Percentiles rank a stretch among this genome's conserved stretches.
Evolutionary conservation across 2,888 invertebrate genomes (phyloP).

Genomic region (Allygus modestus): DNA sequence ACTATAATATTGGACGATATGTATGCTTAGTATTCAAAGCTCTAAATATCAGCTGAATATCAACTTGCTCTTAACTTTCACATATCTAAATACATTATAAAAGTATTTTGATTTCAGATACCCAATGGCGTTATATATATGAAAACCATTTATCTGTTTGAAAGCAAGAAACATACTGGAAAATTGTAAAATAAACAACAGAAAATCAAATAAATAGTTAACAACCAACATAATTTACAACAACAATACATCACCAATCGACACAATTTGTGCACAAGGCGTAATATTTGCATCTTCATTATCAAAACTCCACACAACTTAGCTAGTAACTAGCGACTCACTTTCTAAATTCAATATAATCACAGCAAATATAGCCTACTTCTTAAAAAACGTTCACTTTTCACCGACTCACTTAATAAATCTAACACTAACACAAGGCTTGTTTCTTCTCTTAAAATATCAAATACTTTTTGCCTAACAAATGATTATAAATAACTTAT

Average conservation of each 20-base stretch:
- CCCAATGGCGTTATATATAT: too few relatives aligned
- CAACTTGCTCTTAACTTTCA: neutral
- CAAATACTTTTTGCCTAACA: too few relatives aligned
- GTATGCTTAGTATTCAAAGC: conserved; percentile 1
- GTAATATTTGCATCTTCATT: too few relatives aligned
- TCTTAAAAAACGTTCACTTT: neutral
- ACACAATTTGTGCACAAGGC: neutral
- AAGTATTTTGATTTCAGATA: too few relatives aligned
- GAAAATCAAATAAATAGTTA: neutral
- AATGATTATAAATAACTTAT: too few relatives aligned
- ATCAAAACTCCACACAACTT: too few relatives aligned
- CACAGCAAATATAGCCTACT: neutral
- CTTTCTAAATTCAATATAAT: neutral
- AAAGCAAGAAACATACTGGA: too few relatives aligned
- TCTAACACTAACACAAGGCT: neutral
- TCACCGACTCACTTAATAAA: neutral
- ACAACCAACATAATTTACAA: too few relatives aligned
- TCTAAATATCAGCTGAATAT: neutral
- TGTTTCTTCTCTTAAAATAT: neutral
- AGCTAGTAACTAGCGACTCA: neutral
- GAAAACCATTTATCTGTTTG: too few relatives aligned
- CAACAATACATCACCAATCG: neutral
- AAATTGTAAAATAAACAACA: too few relatives aligned
- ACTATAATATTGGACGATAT: neutral
- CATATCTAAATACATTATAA: too few relatives aligned